Conservation (phyloP, 2,113 vertebrate species). For the Brachypteracias leptosomus region DNA sequence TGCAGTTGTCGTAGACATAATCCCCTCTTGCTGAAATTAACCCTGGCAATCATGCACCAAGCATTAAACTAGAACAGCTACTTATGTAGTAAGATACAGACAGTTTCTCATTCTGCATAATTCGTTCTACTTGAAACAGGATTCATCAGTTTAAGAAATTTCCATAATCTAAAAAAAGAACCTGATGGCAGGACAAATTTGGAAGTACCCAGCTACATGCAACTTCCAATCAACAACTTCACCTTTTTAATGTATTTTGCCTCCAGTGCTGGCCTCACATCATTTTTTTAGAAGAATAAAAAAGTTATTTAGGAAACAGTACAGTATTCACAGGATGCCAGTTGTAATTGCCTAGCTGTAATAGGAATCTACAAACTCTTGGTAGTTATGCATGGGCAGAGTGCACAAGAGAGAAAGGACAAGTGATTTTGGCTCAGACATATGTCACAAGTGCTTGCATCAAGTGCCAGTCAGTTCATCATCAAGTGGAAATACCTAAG, state of each 20-base stretch:
- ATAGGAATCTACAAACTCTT: neutral
- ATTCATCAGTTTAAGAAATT: neutral
- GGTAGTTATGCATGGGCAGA: neutral
- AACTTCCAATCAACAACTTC: neutral
- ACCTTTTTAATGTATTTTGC: neutral
- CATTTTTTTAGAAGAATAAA: neutral
- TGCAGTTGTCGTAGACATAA: neutral
- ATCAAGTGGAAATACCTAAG: conserved; percentile 62
- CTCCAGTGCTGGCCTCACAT: neutral
- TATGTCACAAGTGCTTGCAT: conserved; percentile 52
- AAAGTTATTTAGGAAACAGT: neutral
- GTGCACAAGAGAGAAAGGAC: neutral
- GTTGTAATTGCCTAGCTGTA: neutral
- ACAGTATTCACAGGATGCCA: neutral
- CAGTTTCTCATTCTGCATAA: neutral
- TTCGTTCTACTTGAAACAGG: neutral
- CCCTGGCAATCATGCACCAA: neutral
- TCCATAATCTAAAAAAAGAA: neutral
- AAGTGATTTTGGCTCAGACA: conserved; percentile 37
- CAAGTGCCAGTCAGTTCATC: conserved; percentile 38
- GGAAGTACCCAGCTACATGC: neutral
- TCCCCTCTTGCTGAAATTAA: neutral
- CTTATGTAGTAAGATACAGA: neutral
- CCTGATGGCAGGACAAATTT: neutral
- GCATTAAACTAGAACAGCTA: neutral